Percentiles rank a stretch among this genome's conserved stretches.
These are phyloP conservation scores for Galeopsomyia nigrocyanea DNA, from an alignment of 2,888 invertebrate genomes.

Conservation along the genomic window DNA sequence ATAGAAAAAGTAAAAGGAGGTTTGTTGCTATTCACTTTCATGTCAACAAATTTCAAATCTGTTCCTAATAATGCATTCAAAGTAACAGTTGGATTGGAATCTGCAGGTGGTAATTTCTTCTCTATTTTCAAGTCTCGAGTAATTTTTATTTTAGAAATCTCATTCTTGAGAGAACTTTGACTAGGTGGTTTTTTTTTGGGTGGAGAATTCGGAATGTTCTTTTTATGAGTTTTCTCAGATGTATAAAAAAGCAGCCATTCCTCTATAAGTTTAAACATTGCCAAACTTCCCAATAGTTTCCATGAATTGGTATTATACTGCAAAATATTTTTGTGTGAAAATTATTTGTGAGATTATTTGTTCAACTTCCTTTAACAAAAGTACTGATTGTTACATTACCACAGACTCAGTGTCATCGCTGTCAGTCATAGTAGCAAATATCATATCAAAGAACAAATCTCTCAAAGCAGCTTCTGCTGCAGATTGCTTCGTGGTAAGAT, in stretches of 20 bases:
- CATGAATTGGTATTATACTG: slow-evolving; percentile 21
- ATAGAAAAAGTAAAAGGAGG: slow-evolving; percentile 26
- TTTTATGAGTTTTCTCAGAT: not conserved
- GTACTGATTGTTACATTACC: slow-evolving; percentile 2
- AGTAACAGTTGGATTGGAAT: slow-evolving; percentile 6
- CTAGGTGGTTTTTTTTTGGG: not conserved
- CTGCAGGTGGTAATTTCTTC: not conserved
- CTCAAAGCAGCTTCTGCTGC: slow-evolving; percentile 25
- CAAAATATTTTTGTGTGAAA: no score
- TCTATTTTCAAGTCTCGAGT: not conserved
- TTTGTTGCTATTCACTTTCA: not conserved
- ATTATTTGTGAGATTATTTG: not conserved
- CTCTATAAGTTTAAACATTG: slow-evolving; percentile 27
- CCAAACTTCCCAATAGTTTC: slow-evolving; percentile 25
- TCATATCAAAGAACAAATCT: slow-evolving; percentile 22
- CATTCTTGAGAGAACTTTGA: not conserved
- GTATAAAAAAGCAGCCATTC: slow-evolving; percentile 25
- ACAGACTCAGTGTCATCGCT: not conserved
- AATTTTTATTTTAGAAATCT: not conserved
- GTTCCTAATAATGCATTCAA: slow-evolving; percentile 16
- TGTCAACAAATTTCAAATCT: not conserved
- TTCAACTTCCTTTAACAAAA: not conserved
- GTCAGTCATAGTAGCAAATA: slow-evolving; percentile 12
- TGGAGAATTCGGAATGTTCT: not conserved
- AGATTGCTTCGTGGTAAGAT: slow-evolving; percentile 4